phyloP scores from a whole-genome alignment of 2,888 invertebrate species.

The Dichetophora obliterata region DNA sequence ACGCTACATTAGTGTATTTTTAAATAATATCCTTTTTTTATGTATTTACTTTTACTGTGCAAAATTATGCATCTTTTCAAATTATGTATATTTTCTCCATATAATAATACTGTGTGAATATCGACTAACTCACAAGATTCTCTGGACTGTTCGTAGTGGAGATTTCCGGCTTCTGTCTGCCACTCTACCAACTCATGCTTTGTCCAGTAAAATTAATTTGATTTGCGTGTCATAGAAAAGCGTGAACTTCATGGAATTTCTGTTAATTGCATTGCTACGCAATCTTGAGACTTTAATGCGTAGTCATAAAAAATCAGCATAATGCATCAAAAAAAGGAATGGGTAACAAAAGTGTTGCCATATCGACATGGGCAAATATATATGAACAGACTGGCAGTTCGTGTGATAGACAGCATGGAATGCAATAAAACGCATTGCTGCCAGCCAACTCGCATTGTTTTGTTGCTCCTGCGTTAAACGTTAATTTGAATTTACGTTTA shows the following conservation, averaged over 20 bases:
- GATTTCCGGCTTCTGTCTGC: not conserved
- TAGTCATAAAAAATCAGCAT: conserved; percentile 25
- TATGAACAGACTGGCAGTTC: too few relatives aligned
- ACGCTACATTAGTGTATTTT: too few relatives aligned
- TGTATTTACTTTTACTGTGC: too few relatives aligned
- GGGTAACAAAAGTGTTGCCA: conserved; percentile 26
- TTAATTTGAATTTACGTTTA: conserved; percentile 30
- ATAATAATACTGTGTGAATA: too few relatives aligned
- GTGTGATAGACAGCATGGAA: conserved; percentile 22
- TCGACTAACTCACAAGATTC: too few relatives aligned
- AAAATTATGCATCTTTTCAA: too few relatives aligned
- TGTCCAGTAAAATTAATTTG: not conserved
- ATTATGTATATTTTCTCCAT: too few relatives aligned
- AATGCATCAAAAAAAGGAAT: not conserved
- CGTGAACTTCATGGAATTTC: not conserved
- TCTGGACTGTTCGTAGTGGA: too few relatives aligned
- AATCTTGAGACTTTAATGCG: not conserved
- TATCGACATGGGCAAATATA: conserved; percentile 16
- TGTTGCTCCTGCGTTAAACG: conserved; percentile 18
- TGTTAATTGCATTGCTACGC: conserved; percentile 23
- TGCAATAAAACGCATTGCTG: conserved; percentile 34
- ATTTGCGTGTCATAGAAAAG: too few relatives aligned
- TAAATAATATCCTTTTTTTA: too few relatives aligned
- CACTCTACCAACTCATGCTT: not conserved
- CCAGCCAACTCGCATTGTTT: not conserved